phyloP scores from a whole-genome alignment of 1,140 invertebrate species.

The Papilio polyxenes region DNA sequence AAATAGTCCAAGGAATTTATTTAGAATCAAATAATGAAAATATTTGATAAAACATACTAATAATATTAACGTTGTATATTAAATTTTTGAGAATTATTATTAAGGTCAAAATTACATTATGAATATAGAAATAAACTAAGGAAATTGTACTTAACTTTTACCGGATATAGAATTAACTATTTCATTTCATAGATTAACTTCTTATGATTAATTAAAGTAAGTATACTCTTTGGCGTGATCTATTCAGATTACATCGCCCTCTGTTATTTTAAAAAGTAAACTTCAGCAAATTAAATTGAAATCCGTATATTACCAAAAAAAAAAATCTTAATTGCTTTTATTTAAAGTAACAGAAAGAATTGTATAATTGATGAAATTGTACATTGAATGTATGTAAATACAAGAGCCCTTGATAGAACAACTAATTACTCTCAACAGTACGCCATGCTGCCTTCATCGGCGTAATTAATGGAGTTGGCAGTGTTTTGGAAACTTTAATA shows the following conservation, averaged over 20 bases:
- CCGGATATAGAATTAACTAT: too few species aligned
- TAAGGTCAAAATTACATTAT: too few species aligned
- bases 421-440: slow-evolving; percentile 14
- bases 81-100: too few species aligned
- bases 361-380: background rate
- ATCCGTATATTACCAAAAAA: background rate
- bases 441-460: slow-evolving; percentile 13
- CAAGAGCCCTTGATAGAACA: background rate
- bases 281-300: background rate
- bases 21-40: too few species aligned
- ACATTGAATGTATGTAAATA: background rate
- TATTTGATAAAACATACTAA: too few species aligned
- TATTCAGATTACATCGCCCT: background rate
- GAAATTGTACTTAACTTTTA: too few species aligned
- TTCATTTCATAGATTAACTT: too few species aligned
- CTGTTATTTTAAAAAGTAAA: background rate
- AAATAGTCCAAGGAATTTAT: too few species aligned
- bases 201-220: background rate
- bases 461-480: slow-evolving; percentile 23
- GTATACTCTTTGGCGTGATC: background rate
- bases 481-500: slow-evolving; percentile 28
- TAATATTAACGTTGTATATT: too few species aligned
- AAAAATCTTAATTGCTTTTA: background rate
- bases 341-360: background rate
- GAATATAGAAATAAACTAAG: too few species aligned